A percentile compares a stretch with the other conserved stretches of the same genome.
These are phyloP conservation scores for Ennomos fuscantarius DNA, from an alignment of 2,888 invertebrate genomes.

Conservation along the genomic window DNA sequence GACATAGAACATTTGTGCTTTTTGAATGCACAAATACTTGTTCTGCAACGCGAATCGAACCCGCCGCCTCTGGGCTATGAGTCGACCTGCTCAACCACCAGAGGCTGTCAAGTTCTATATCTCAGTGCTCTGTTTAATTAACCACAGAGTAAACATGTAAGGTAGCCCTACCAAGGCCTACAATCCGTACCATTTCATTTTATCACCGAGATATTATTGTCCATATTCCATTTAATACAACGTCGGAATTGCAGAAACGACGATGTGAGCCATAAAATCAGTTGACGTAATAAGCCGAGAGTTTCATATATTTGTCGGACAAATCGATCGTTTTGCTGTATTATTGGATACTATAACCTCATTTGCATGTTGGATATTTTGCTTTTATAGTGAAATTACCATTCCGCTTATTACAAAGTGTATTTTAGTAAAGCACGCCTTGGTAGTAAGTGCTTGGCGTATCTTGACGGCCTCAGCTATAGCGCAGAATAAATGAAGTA, in stretches of 20 bases:
- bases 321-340: slow-evolving; percentile 69
- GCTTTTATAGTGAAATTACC: slow-evolving; percentile 60
- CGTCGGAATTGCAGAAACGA: slow-evolving; percentile 71
- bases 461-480: slow-evolving; percentile 19
- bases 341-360: slow-evolving; percentile 52
- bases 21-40: too few species aligned
- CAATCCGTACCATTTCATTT: slow-evolving; percentile 70
- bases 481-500: too few species aligned
- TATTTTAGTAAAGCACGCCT: slow-evolving; percentile 46
- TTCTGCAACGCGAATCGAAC: too few species aligned
- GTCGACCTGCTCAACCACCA: too few species aligned
- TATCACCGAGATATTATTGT: slow-evolving; percentile 65
- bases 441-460: slow-evolving; percentile 33
- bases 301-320: slow-evolving; percentile 76
- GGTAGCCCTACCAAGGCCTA: slow-evolving; percentile 58
- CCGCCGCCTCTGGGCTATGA: too few species aligned
- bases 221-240: slow-evolving; percentile 73
- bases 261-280: slow-evolving; percentile 72
- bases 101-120: too few species aligned
- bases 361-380: slow-evolving; percentile 66
- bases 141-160: not conserved
- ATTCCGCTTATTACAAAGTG: slow-evolving; percentile 56
- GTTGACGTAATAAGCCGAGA: slow-evolving; percentile 71
- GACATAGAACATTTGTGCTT: too few species aligned
- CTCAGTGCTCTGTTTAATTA: not conserved